A percentile compares a stretch with the other conserved stretches of the same genome.
Evolutionary conservation across 37 sponge, comb jelly and placozoan species (phyloP).

Genomic region (Geodia barretti): DNA sequence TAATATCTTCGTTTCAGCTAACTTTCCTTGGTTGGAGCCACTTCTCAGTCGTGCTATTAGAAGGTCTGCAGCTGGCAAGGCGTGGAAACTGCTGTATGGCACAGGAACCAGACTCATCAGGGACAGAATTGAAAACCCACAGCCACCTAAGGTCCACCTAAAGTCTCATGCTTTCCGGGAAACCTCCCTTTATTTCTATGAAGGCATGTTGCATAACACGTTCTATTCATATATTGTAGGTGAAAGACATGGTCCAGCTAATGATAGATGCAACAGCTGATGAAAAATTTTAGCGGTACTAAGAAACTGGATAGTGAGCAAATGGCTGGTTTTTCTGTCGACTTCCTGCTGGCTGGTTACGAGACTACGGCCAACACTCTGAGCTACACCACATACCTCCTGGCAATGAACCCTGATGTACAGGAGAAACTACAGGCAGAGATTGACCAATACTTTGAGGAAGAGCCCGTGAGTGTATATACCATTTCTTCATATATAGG

Average conservation of each 20-base stretch:
- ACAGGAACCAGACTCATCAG: neutral
- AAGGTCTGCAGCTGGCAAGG: neutral
- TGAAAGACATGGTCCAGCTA: conserved; percentile 39
- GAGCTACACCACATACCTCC: conserved; percentile 42
- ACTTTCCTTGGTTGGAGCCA: neutral
- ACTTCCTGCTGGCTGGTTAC: conserved; percentile 65
- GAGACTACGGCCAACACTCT: conserved; percentile 67
- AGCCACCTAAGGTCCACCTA: neutral
- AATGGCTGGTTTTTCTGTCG: conserved; percentile 28
- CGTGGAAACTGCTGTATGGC: neutral
- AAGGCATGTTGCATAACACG: neutral
- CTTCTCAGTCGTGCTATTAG: neutral
- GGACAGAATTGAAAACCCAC: neutral
- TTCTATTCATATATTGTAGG: neutral
- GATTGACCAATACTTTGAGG: conserved; percentile 39
- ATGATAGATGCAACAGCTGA: conserved; percentile 37
- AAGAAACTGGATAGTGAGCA: conserved; percentile 41
- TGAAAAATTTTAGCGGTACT: neutral
- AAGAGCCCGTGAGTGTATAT: conserved; percentile 31
- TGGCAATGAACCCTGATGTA: conserved; percentile 55
- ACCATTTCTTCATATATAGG: too few relatives aligned
- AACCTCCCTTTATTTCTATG: neutral
- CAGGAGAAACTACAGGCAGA: conserved; percentile 41
- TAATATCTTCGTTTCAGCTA: neutral
- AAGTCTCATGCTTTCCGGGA: neutral